Percentiles rank a stretch among this genome's conserved stretches.
These are phyloP conservation scores for Chrysina gloriosa DNA, from an alignment of 2,888 invertebrate genomes.

Conservation along the genomic window DNA sequence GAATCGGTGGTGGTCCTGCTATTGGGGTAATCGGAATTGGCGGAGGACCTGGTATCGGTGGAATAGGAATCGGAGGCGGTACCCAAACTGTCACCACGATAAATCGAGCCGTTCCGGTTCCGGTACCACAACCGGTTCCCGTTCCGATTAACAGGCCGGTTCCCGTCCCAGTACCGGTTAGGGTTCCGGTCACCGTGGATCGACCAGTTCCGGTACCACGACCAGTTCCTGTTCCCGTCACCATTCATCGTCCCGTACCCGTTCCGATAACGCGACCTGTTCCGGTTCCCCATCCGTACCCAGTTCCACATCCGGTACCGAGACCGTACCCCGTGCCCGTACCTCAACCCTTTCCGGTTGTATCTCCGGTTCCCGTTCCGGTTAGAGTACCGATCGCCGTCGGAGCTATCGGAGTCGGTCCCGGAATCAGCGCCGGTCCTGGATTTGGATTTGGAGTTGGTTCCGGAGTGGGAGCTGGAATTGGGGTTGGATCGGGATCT, in stretches of 20 bases:
- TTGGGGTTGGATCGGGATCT: conserved; percentile 7
- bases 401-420: conserved; percentile 39
- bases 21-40: conserved; percentile 41
- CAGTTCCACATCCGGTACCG: conserved; percentile 50
- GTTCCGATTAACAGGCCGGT: conserved; percentile 53
- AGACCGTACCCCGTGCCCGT: conserved; percentile 57
- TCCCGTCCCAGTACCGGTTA: conserved; percentile 52
- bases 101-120: conserved; percentile 52
- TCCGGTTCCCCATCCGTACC: conserved; percentile 52
- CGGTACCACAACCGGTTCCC: conserved; percentile 52
- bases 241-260: conserved; percentile 51
- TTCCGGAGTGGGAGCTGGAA: conserved; percentile 14
- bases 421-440: conserved; percentile 27
- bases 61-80: conserved; percentile 42
- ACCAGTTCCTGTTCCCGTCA: conserved; percentile 50
- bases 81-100: conserved; percentile 51
- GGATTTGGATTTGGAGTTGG: conserved; percentile 43
- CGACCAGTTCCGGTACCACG: conserved; percentile 52
- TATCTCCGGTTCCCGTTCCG: conserved; percentile 54
- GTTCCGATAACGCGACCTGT: conserved; percentile 54
- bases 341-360: conserved; percentile 57
- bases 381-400: conserved; percentile 52
- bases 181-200: conserved; percentile 53
- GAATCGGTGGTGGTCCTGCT: no score
- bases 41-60: conserved; percentile 39